Base-by-base conservation (phyloP, 2,113 vertebrate species). In the Pseudorasbora parva region DNA sequence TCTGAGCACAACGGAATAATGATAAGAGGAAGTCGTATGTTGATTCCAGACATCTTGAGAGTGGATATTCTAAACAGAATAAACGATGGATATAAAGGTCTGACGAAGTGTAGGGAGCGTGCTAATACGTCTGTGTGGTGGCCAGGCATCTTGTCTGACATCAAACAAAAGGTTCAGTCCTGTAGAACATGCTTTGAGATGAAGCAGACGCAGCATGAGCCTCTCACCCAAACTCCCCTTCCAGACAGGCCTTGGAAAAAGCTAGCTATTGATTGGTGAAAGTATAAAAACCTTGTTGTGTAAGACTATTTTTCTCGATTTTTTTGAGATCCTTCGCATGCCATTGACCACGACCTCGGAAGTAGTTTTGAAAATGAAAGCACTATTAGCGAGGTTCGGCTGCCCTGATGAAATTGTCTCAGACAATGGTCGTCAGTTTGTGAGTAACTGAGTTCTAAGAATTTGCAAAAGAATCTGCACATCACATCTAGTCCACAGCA, bases 171-270 rank as follows among this genome's bases (percentile, higher is more conserved):
- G 43, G 72, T 87, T 57, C 59, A 66, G 47, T 81, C 71, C 57
- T 84, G 72, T 77, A 37, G 59, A 79, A 8, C 9, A 43, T 84
- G 78, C 33, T 37, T 9, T 19, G 75, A 87, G 71, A n/a, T 75
- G 54, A 85, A 79, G 83, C 30, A 25, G 7, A 47, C 77, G 68
- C 84, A 86, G 62, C 66, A 49, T 14, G 84, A 87, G n/a, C 84
- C 86, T 25, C 57, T 83, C 9, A 85, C 83, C 30, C 81, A 80
- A n/a, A 87, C 81, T 0, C 79, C 56, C 7, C 37, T 83, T 17
- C 81, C 86, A 43, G 84, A 87, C 21, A 57, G 75, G 15, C 81
- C 83, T 14, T 85, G 84, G 80, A 82, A 87, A 33, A 85, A 59
- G 27, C 60, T 85, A 25, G 80, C 84, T 15, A 54, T 75, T 47